Base-by-base conservation (phyloP, 2,113 vertebrate species). In the Cichladusa arquata region DNA sequence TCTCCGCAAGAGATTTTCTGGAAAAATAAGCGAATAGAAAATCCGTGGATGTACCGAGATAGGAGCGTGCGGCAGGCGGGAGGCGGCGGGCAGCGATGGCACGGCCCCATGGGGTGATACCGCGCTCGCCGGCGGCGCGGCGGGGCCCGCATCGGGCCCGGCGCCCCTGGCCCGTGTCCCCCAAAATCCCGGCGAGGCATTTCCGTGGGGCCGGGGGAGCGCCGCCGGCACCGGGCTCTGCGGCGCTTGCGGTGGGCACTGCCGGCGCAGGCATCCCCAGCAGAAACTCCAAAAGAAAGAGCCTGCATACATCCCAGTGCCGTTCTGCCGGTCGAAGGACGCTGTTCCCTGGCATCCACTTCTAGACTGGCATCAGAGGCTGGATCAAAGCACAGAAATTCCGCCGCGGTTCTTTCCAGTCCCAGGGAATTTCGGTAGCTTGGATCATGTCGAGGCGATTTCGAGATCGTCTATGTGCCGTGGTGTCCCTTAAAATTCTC, bases 401-500 rank as follows among this genome's bases (percentile, higher is more conserved):
- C 48, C 34, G 67, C 76, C 22, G n/a, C 60, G 9, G 31, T 90
- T 86, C 73, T 77, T 79, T 36, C 73, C 44, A 61, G 70, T 82
- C 44, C 31, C 66, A 70, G 65, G 34, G 65, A 96, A 94, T 95
- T 95, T 91, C 80, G 56, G 79, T 50, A 26, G 86, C 53, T 58
- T 86, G 77, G 34, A 64, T 81, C 60, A 81, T 24, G 67, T 19
- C 34, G 82, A 80, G 90, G 86, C 77, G 18, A 90, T 94, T 96
- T 91, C 53, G 51, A 95, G 88, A 25, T 76, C 77, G 56, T 94
- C 80, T 74, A 69, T 74, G 56, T 38, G 54, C 77, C 26, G 64
- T 50, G 57, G 40, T 92, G 91, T 65, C 51, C 57, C 74, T 89
- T 92, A 88, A 86, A 92, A 93, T 95, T 79, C 47, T 92, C 62